phyloP scores from a whole-genome alignment of 2,797 vertebrate genomes.

The Lutjanus argentimaculatus region DNA sequence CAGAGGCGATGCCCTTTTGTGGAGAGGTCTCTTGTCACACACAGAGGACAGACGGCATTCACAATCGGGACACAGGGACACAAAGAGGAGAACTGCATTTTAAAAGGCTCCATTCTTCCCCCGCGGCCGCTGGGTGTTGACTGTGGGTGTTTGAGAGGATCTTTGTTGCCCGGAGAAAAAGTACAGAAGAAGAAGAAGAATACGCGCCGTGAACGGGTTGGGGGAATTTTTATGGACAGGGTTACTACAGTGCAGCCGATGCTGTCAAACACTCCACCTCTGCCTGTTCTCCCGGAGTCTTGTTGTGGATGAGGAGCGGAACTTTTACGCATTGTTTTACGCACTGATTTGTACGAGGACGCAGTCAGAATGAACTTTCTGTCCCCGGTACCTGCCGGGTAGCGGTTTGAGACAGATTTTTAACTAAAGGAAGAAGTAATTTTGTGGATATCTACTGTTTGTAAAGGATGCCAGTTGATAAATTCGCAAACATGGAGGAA shows the following conservation, averaged over 20 bases:
- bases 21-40: slow-evolving; percentile 78
- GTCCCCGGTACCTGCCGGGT: slow-evolving; percentile 34
- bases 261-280: slow-evolving; percentile 63
- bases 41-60: slow-evolving; percentile 83
- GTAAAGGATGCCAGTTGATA: slow-evolving; percentile 83
- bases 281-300: slow-evolving; percentile 18
- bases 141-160: slow-evolving; percentile 80
- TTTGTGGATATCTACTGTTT: slow-evolving; percentile 39
- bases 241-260: slow-evolving; percentile 58
- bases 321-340: slow-evolving; percentile 72
- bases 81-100: slow-evolving; percentile 78
- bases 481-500: slow-evolving; percentile 91
- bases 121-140: slow-evolving; percentile 68
- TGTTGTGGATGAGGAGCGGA: slow-evolving; percentile 56
- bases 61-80: slow-evolving; percentile 74
- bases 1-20: slow-evolving; percentile 87
- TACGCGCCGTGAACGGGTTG: slow-evolving; percentile 61
- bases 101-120: slow-evolving; percentile 78
- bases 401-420: slow-evolving; percentile 11
- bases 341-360: slow-evolving; percentile 22
- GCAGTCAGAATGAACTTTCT: slow-evolving; percentile 57
- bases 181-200: slow-evolving; percentile 64
- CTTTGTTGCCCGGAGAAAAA: slow-evolving; percentile 75
- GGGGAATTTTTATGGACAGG: slow-evolving; percentile 41
- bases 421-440: neutral